phyloP scores from a whole-genome alignment of 2,113 vertebrate genomes.

The Caranx melampygus region DNA sequence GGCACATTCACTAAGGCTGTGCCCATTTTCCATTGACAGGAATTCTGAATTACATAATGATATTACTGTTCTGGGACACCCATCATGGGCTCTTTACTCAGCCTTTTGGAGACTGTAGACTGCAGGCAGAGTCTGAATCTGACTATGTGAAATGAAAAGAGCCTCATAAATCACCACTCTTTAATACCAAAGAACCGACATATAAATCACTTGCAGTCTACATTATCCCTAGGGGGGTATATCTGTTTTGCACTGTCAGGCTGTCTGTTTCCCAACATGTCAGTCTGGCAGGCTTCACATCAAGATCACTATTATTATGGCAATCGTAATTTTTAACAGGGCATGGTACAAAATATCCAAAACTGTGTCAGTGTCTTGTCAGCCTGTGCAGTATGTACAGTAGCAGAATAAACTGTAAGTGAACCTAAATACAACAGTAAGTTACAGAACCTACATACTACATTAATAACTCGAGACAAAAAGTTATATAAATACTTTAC shows the following conservation, averaged over 20 bases:
- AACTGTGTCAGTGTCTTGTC: conserved; percentile 24
- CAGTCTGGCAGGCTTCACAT: conserved; percentile 63
- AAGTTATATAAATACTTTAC: neutral
- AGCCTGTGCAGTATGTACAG: conserved; percentile 9
- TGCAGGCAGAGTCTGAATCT: conserved; percentile 39
- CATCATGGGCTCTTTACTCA: conserved; percentile 46
- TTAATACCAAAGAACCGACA: conserved; percentile 68
- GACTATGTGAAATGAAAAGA: conserved; percentile 58
- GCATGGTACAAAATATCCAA: conserved; percentile 36
- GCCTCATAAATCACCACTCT: conserved; percentile 69
- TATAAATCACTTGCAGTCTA: conserved; percentile 64
- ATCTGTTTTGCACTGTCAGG: conserved; percentile 59
- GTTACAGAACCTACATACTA: neutral
- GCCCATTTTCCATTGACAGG: conserved; percentile 16
- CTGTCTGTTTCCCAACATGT: conserved; percentile 59
- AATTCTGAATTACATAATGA: conserved; percentile 9
- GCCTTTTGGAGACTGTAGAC: conserved; percentile 37
- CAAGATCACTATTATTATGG: conserved; percentile 73
- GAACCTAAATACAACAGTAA: neutral
- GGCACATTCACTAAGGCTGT: neutral
- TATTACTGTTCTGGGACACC: conserved; percentile 46
- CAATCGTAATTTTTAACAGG: conserved; percentile 52
- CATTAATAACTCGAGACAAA: neutral
- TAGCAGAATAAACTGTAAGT: neutral
- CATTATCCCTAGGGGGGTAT: conserved; percentile 66